These are phyloP conservation scores for Trachymyrmex septentrionalis DNA, from an alignment of 1,140 invertebrate species.

Conservation along the genomic window DNA sequence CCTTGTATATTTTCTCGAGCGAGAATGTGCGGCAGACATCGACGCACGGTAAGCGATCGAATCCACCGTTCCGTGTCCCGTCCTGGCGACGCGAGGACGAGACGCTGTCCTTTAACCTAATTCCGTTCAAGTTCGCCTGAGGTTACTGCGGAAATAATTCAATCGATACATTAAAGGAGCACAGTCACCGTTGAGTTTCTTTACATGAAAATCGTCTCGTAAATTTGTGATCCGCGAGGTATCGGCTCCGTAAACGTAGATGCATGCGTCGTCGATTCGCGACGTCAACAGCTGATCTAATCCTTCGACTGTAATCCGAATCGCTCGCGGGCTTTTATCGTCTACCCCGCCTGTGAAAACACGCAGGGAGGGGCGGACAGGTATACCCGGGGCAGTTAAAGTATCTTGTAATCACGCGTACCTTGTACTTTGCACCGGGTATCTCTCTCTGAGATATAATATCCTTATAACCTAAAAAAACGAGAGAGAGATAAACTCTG, in stretches of 20 bases:
- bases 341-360: neutral
- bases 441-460: slow-evolving; percentile 16
- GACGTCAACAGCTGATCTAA: slow-evolving; percentile 67
- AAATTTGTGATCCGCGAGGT: slow-evolving; percentile 3
- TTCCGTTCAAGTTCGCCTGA: slow-evolving; percentile 20
- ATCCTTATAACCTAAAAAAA: slow-evolving; percentile 54
- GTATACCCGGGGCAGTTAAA: slow-evolving; percentile 11
- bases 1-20: neutral
- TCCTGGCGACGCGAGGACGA: slow-evolving; percentile 4
- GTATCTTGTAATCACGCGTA: slow-evolving; percentile 45
- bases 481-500: neutral
- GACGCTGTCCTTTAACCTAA: slow-evolving; percentile 63
- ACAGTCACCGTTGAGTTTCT: neutral
- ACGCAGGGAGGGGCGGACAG: slow-evolving; percentile 15
- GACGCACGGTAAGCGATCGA: slow-evolving; percentile 57
- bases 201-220: slow-evolving; percentile 2
- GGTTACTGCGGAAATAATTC: slow-evolving; percentile 14
- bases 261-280: slow-evolving; percentile 54
- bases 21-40: slow-evolving; percentile 54
- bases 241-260: neutral
- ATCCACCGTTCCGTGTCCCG: neutral
- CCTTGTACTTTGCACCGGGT: slow-evolving; percentile 64
- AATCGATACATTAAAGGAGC: slow-evolving; percentile 62
- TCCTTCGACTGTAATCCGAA: slow-evolving; percentile 15
- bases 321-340: slow-evolving; percentile 21